phyloP scores from a whole-genome alignment of 1,140 invertebrate genomes.

The Aphaenogaster floridana region DNA sequence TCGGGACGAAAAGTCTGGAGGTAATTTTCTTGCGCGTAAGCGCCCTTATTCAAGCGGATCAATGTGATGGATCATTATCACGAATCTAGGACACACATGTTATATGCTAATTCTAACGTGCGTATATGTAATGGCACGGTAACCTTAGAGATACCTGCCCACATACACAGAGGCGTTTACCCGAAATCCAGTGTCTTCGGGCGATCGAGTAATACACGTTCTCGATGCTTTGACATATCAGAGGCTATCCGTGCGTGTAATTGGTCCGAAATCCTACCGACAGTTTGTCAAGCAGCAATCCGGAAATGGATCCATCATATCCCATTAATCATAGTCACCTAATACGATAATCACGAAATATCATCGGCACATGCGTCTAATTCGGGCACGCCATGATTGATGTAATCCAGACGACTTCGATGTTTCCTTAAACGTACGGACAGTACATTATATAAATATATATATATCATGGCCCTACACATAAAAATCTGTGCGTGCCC shows the following conservation, averaged over 20 bases:
- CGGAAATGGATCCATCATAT: slow-evolving; percentile 58
- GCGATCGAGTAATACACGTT: slow-evolving; percentile 50
- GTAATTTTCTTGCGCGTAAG: slow-evolving; percentile 12
- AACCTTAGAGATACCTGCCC: slow-evolving; percentile 30
- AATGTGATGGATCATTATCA: slow-evolving; percentile 53
- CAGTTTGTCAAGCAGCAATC: slow-evolving; percentile 58
- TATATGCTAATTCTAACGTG: slow-evolving; percentile 50
- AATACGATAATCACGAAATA: slow-evolving; percentile 63
- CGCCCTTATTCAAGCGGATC: slow-evolving; percentile 16
- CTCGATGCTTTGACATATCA: slow-evolving; percentile 62
- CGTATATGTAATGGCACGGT: neutral
- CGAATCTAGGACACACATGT: slow-evolving; percentile 50
- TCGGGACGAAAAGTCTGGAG: neutral
- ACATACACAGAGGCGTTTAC: slow-evolving; percentile 5
- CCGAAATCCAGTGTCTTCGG: slow-evolving; percentile 49
- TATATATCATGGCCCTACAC: neutral
- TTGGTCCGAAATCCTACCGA: slow-evolving; percentile 58
- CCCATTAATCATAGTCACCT: slow-evolving; percentile 63
- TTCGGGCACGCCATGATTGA: slow-evolving; percentile 36
- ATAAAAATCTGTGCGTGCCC: neutral
- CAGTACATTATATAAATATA: neutral
- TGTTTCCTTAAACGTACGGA: slow-evolving; percentile 17
- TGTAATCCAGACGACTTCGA: slow-evolving; percentile 34
- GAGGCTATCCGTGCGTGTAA: slow-evolving; percentile 41
- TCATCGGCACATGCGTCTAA: slow-evolving; percentile 37